Percentiles rank a stretch among this genome's conserved stretches.
phyloP scores from a whole-genome alignment of 2,113 vertebrate species.

The Stegastes partitus region DNA sequence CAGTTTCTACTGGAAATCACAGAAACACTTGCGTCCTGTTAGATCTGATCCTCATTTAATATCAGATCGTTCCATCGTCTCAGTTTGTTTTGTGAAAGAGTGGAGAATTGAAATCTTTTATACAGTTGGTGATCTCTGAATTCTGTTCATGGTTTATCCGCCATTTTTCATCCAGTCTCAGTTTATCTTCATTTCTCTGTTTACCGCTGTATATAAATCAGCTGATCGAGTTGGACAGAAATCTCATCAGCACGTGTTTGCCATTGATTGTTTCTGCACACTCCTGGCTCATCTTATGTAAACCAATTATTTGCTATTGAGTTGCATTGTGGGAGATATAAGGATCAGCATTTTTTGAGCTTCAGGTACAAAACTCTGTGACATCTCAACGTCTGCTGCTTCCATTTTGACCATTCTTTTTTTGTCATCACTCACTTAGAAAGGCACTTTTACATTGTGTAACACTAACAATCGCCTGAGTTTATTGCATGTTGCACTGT shows the following conservation, averaged over 20 bases:
- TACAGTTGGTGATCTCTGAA: neutral
- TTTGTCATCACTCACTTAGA: neutral
- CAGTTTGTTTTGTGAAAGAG: neutral
- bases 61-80: neutral
- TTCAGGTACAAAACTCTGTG: neutral
- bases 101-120: neutral
- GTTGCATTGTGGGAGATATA: neutral
- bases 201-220: slow-evolving; percentile 4
- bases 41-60: neutral
- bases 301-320: neutral
- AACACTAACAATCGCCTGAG: no score
- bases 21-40: no score
- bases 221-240: neutral
- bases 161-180: neutral
- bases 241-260: neutral
- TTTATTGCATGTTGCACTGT: no score
- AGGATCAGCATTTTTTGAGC: neutral
- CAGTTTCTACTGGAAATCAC: neutral
- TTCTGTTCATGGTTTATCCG: neutral
- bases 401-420: neutral
- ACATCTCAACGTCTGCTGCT: neutral
- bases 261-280: neutral
- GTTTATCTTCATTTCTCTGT: neutral
- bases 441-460: no score
- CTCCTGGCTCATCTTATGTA: neutral